These are phyloP conservation scores for Hirundo rustica DNA, from an alignment of 2,797 vertebrate species.

Conservation along the genomic window DNA sequence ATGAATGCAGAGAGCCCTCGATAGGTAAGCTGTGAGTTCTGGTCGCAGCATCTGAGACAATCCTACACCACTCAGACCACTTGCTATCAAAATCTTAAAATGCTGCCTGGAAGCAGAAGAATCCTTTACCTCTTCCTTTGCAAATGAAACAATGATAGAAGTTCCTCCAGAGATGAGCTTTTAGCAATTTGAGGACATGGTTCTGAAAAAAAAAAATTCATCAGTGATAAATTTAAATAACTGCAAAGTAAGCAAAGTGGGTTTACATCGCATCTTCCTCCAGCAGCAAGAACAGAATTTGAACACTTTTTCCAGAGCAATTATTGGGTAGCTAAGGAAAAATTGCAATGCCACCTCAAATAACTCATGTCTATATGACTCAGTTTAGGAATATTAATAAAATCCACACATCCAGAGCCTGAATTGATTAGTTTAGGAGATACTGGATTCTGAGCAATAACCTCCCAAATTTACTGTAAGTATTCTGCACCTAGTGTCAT, in stretches of 20 bases:
- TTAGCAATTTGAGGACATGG: background rate
- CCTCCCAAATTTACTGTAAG: background rate
- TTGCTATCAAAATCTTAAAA: background rate
- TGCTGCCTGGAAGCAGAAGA: background rate
- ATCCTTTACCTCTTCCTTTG: background rate
- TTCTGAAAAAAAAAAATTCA: slow-evolving; percentile 21
- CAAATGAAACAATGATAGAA: slow-evolving; percentile 27
- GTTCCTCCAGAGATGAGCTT: background rate
- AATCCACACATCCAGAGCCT: background rate
- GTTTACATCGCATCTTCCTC: slow-evolving; percentile 36
- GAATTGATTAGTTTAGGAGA: background rate
- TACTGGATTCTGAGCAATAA: background rate
- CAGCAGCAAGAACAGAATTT: background rate
- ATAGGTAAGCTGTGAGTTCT: background rate
- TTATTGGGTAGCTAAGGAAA: slow-evolving; percentile 17
- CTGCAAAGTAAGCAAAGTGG: slow-evolving; percentile 28
- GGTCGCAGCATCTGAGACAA: background rate
- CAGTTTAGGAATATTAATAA: slow-evolving; percentile 42
- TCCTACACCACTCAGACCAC: background rate
- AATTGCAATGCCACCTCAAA: slow-evolving; percentile 13
- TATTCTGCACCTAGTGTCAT: background rate
- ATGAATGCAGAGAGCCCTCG: background rate
- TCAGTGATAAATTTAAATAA: slow-evolving; percentile 56
- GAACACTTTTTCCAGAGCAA: background rate
- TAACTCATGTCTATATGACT: slow-evolving; percentile 24